Conservation (phyloP, 2,113 vertebrate genomes). For the Chlamydotis undulata region DNA sequence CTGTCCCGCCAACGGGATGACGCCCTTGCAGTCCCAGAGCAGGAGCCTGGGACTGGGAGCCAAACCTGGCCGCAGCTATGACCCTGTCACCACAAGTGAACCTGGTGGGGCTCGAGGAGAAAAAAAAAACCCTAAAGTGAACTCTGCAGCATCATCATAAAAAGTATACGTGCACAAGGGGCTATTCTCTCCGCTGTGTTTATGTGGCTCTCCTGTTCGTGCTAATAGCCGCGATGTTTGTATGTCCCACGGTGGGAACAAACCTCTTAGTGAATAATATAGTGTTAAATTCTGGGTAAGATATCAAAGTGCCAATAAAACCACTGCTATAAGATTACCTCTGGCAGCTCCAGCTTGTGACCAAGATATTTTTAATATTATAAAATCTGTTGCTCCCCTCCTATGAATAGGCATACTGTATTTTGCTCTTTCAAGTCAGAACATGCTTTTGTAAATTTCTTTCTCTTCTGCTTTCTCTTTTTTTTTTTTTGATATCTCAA, state of each 20-base stretch:
- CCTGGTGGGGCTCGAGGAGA: background rate
- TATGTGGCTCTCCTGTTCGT: constrained; percentile 14
- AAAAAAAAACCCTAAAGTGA: fast-evolving
- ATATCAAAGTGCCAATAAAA: constrained; percentile 43
- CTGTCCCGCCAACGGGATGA: fast-evolving
- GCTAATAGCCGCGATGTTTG: constrained; percentile 22
- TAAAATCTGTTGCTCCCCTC: background rate
- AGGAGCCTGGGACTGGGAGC: background rate
- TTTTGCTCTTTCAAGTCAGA: constrained; percentile 23
- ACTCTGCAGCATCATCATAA: background rate
- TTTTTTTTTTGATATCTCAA: background rate
- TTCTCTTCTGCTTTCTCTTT: background rate
- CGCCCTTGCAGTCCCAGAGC: fast-evolving
- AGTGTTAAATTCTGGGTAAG: constrained; percentile 24
- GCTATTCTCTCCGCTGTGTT: background rate
- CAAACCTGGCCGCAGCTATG: background rate
- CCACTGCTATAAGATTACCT: background rate
- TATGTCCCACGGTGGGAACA: background rate
- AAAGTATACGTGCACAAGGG: background rate
- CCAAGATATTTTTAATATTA: background rate
- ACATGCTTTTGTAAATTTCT: background rate
- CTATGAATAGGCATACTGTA: background rate
- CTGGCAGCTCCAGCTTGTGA: constrained; percentile 14
- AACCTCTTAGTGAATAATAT: constrained; percentile 20
- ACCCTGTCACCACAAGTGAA: background rate